phyloP scores from a whole-genome alignment of 2,888 invertebrate species.

The Gnatocerus cornutus region DNA sequence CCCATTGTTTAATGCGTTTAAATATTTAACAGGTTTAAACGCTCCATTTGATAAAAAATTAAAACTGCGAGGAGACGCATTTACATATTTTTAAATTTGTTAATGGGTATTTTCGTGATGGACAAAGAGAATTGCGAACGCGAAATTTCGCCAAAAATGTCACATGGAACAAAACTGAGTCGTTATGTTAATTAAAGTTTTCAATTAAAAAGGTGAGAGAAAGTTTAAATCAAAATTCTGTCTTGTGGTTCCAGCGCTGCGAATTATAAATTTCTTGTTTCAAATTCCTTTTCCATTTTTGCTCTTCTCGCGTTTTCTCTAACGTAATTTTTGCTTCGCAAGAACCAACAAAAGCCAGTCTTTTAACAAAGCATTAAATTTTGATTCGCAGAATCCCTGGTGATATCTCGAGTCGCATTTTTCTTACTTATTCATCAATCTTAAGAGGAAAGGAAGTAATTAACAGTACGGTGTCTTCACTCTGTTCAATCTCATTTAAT shows the following conservation, averaged over 20 bases:
- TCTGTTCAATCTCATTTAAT: constrained; percentile 13
- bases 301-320: too few species aligned
- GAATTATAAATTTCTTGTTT: too few species aligned
- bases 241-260: too few species aligned
- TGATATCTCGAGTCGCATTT: constrained; percentile 9
- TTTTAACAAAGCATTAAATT: constrained; percentile 3
- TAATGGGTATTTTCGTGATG: background rate
- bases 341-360: background rate
- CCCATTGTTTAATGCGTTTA: constrained; percentile 35
- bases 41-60: constrained; percentile 32
- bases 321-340: background rate
- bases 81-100: constrained; percentile 29
- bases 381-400: constrained; percentile 2
- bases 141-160: too few species aligned
- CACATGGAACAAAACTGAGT: too few species aligned
- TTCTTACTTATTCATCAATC: constrained; percentile 21
- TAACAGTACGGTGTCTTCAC: constrained; percentile 21
- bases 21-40: constrained; percentile 37
- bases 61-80: constrained; percentile 4
- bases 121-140: too few species aligned
- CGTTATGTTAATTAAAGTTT: too few species aligned
- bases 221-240: too few species aligned
- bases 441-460: constrained; percentile 22
- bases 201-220: too few species aligned
- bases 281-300: too few species aligned